A percentile compares a stretch with the other conserved stretches of the same genome.
Conservation (phyloP, 2,797 vertebrate species). For the Poecilia wingei region DNA sequence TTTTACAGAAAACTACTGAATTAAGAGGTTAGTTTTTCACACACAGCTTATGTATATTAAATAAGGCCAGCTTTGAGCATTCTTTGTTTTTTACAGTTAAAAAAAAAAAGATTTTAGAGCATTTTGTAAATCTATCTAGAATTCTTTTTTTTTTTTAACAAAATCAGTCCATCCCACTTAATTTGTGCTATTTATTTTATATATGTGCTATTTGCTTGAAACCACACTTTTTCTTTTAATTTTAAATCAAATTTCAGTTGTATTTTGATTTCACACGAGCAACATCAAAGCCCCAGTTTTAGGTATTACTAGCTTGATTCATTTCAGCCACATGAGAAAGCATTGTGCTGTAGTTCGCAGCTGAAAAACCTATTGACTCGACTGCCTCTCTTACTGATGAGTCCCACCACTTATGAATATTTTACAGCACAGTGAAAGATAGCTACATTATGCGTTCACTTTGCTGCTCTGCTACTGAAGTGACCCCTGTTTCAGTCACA, state of each 20-base stretch:
- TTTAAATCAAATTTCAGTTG: not conserved
- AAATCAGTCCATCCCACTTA: not conserved
- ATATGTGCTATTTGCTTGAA: not conserved
- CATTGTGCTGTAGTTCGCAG: constrained; percentile 35
- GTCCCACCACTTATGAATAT: constrained; percentile 68
- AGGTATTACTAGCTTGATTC: constrained; percentile 37
- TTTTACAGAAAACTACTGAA: not conserved
- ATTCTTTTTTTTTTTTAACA: not conserved
- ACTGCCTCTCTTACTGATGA: constrained; percentile 51
- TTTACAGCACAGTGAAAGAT: constrained; percentile 53
- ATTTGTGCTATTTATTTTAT: not conserved
- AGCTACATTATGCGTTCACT: constrained; percentile 52
- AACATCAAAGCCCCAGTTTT: not conserved
- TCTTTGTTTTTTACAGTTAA: not conserved
- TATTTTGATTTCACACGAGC: not conserved
- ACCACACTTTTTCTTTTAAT: not conserved
- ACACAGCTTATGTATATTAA: not conserved
- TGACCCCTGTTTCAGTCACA: constrained; percentile 12
- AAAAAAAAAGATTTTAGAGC: not conserved
- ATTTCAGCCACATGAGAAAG: constrained; percentile 13
- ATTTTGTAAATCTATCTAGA: not conserved
- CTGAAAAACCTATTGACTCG: constrained; percentile 46
- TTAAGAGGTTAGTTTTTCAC: not conserved
- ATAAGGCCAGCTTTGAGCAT: not conserved
- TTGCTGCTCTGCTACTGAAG: constrained; percentile 23